phyloP scores from a whole-genome alignment of 2,888 invertebrate genomes.

The Drosophila affinis region DNA sequence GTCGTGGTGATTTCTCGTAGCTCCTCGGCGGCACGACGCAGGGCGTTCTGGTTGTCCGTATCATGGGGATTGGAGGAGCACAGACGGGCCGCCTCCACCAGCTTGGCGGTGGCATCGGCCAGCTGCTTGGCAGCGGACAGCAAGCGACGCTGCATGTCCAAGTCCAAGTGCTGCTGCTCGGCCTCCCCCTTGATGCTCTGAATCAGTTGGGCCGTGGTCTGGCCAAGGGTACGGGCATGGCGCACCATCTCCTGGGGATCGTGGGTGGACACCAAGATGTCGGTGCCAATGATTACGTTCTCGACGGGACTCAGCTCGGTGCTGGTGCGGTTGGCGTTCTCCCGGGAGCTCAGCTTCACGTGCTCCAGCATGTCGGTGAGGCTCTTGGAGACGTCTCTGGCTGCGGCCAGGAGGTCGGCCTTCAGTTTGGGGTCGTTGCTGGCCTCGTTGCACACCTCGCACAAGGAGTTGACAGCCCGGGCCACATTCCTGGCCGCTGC shows the following conservation, averaged over 20 bases:
- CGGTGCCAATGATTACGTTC: slow-evolving; percentile 94
- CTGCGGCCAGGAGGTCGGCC: slow-evolving; percentile 92
- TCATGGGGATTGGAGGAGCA: slow-evolving; percentile 95
- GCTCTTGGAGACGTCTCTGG: slow-evolving; percentile 93
- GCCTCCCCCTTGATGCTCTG: slow-evolving; percentile 98
- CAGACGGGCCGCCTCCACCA: slow-evolving; percentile 98
- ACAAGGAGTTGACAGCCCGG: slow-evolving; percentile 94
- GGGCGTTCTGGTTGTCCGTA: slow-evolving; percentile 91
- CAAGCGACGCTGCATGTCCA: slow-evolving; percentile 94
- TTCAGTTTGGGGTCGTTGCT: slow-evolving; percentile 88
- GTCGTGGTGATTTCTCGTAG: slow-evolving; percentile 95
- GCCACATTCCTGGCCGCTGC: slow-evolving; percentile 97
- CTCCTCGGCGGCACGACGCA: slow-evolving; percentile 96
- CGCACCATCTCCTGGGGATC: slow-evolving; percentile 97
- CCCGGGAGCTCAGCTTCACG: slow-evolving; percentile 89
- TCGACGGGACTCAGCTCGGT: slow-evolving; percentile 93
- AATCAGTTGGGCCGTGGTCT: slow-evolving; percentile 97
- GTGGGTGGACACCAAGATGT: slow-evolving; percentile 92
- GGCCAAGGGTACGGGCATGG: slow-evolving; percentile 95
- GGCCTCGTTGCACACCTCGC: slow-evolving; percentile 91
- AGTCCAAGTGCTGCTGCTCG: slow-evolving; percentile 90
- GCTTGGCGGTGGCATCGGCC: slow-evolving; percentile 97
- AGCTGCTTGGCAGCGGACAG: slow-evolving; percentile 96
- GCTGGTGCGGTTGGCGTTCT: slow-evolving; percentile 87
- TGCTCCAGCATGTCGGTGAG: slow-evolving; percentile 95